Conservation (phyloP, 2,888 invertebrate genomes). For the Aphelenchoides bicaudatus region DNA sequence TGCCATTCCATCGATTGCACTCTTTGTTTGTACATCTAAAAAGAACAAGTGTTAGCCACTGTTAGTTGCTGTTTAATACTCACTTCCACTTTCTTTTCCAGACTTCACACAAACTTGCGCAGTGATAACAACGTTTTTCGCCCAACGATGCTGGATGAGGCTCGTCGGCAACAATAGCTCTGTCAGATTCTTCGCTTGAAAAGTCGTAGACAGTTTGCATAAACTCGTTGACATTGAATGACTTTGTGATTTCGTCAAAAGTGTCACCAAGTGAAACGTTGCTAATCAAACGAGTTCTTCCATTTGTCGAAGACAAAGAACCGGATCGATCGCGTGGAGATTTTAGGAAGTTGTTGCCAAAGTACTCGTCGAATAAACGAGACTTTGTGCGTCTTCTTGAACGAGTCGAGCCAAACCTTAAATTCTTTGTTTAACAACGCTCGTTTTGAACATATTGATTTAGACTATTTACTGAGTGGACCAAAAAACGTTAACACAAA, state of each 20-base stretch:
- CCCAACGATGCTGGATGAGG: background rate
- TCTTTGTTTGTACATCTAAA: slow-evolving; percentile 33
- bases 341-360: background rate
- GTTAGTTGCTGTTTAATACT: background rate
- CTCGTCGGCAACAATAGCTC: slow-evolving; percentile 35
- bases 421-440: too few species aligned
- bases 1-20: slow-evolving; percentile 33
- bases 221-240: slow-evolving; percentile 34
- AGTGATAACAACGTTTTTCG: slow-evolving; percentile 36
- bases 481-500: too few species aligned
- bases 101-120: slow-evolving; percentile 45
- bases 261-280: slow-evolving; percentile 25
- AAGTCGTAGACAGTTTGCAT: slow-evolving; percentile 34
- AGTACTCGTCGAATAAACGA: slow-evolving; percentile 18
- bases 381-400: slow-evolving; percentile 15
- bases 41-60: background rate
- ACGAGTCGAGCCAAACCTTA: slow-evolving; percentile 4
- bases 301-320: slow-evolving; percentile 15
- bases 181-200: slow-evolving; percentile 33
- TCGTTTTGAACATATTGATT: too few species aligned
- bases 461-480: too few species aligned
- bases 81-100: slow-evolving; percentile 29
- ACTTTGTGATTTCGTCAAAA: slow-evolving; percentile 27
- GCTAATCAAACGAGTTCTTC: slow-evolving; percentile 19
- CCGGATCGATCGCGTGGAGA: slow-evolving; percentile 19